phyloP scores from a whole-genome alignment of 2,888 invertebrate genomes.

The Andrena marginata region DNA sequence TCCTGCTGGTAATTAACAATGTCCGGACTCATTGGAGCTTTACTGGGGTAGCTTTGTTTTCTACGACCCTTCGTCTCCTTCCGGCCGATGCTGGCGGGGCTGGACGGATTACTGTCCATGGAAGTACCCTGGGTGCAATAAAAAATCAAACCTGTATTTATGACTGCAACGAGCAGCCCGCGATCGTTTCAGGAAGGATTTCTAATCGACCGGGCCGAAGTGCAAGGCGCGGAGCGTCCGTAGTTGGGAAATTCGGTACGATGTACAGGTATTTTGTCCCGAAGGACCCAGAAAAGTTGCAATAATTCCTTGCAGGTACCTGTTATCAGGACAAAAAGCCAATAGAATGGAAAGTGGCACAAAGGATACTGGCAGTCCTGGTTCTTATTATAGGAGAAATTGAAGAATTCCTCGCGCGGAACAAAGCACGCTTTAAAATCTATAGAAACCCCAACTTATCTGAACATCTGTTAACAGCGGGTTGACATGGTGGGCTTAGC shows the following conservation, averaged over 20 bases:
- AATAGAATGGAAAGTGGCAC: conserved; percentile 71
- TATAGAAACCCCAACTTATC: conserved; percentile 82
- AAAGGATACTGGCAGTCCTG: conserved; percentile 64
- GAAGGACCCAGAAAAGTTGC: conserved; percentile 22
- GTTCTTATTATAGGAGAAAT: conserved; percentile 63
- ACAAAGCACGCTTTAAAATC: conserved; percentile 78
- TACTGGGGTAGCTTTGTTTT: conserved; percentile 93
- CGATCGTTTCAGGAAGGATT: neutral
- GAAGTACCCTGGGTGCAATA: conserved; percentile 78
- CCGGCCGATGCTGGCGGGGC: conserved; percentile 84
- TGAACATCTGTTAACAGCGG: conserved; percentile 84
- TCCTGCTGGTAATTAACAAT: conserved; percentile 81
- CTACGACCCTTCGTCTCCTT: conserved; percentile 89
- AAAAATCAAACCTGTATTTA: conserved; percentile 35
- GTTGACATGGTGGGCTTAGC: conserved; percentile 75
- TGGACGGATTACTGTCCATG: conserved; percentile 84
- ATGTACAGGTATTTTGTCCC: conserved; percentile 4
- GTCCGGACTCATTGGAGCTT: conserved; percentile 86
- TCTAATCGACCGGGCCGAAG: neutral
- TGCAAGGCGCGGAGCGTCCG: neutral
- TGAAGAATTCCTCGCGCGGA: conserved; percentile 66
- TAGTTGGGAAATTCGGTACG: conserved; percentile 9
- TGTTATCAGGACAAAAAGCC: conserved; percentile 74
- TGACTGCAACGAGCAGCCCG: neutral
- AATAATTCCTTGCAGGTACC: conserved; percentile 52